phyloP scores from a whole-genome alignment of 2,888 invertebrate species.

The Andricus quercusramuli region DNA sequence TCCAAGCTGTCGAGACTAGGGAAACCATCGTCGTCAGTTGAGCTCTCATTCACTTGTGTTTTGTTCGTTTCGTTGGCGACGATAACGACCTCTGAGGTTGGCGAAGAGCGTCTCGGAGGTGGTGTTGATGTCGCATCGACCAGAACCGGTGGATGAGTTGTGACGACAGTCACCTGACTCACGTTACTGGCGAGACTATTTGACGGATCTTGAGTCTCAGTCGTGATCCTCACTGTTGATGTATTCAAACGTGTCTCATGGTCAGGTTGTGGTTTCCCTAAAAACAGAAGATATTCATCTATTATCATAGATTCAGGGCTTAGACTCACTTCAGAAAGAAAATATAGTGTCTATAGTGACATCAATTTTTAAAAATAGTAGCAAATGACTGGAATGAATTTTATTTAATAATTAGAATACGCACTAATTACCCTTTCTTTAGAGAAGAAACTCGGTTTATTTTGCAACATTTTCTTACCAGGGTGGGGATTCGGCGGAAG shows the following conservation, averaged over 20 bases:
- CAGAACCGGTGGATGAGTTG: constrained; percentile 90
- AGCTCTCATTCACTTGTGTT: constrained; percentile 84
- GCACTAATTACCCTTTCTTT: too few species aligned
- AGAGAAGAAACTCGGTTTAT: too few species aligned
- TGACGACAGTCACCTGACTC: constrained; percentile 91
- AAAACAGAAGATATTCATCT: constrained; percentile 32
- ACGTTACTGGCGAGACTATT: constrained; percentile 88
- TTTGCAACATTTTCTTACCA: too few species aligned
- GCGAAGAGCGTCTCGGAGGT: constrained; percentile 85
- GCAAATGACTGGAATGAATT: too few species aligned
- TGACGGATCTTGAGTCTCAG: constrained; percentile 82
- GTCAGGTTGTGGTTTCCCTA: constrained; percentile 68
- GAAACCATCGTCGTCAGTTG: constrained; percentile 87
- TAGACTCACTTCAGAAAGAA: too few species aligned
- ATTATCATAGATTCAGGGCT: background rate
- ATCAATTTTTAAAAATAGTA: too few species aligned
- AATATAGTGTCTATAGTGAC: too few species aligned
- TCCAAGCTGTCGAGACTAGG: constrained; percentile 89
- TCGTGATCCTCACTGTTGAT: constrained; percentile 80
- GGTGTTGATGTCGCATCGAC: constrained; percentile 86
- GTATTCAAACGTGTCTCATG: constrained; percentile 77
- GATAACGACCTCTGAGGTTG: constrained; percentile 87
- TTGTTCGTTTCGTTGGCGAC: constrained; percentile 89
- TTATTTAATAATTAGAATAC: too few species aligned
- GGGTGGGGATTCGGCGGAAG: too few species aligned